Evolutionary conservation across 2,113 vertebrate species (phyloP), one percentile per base, ranked within the genome.

Genomic region (Atrichornis clamosus): DNA sequence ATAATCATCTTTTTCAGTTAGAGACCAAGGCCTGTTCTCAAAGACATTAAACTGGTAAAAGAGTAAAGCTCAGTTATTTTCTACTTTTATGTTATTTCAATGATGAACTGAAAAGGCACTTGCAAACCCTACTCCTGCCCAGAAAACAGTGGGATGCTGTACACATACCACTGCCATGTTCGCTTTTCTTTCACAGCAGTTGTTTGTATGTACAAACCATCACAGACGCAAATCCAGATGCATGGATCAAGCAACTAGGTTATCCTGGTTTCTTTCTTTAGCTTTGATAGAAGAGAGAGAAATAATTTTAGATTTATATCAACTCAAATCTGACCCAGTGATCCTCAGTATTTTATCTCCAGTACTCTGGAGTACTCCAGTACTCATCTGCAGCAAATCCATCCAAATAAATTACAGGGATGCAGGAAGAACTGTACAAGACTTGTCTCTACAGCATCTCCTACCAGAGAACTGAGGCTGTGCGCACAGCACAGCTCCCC

Each of bases 101-200:
- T n/a, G n/a, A 72, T n/a, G 24, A 87, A 82, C 6, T 18, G 13
- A 55, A 87, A 82, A 63, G 18, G 5, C 46, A 44, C 10, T 77
- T 76, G n/a, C 59, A 41, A 28, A 79, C 7, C 15, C 39, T 73
- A 3, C 20, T 44, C 10, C 65, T 30, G 22, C 39, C 55, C 44
- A 78, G 56, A n/a, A 90, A 81, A 74, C 1, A 3, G n/a, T 13
- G 13, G 15, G 33, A 62, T 69, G 30, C 28, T 62, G 5, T 20
- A 53, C 8, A 32, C 5, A 52, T 3, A 41, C 4, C 26, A n/a
- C 18, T 11, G 50, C 33, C 20, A 35, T 0, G 0, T 49, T 20
- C 17, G 5, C 28, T 79, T 90, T 85, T 30, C 49, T 64, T 80
- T 47, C 27, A 64, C 13, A 15, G 19, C 15, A 47, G 21, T 7